These are phyloP conservation scores for Aselliscus stoliczkanus DNA, from an alignment of 2,797 vertebrate genomes.

Conservation along the genomic window DNA sequence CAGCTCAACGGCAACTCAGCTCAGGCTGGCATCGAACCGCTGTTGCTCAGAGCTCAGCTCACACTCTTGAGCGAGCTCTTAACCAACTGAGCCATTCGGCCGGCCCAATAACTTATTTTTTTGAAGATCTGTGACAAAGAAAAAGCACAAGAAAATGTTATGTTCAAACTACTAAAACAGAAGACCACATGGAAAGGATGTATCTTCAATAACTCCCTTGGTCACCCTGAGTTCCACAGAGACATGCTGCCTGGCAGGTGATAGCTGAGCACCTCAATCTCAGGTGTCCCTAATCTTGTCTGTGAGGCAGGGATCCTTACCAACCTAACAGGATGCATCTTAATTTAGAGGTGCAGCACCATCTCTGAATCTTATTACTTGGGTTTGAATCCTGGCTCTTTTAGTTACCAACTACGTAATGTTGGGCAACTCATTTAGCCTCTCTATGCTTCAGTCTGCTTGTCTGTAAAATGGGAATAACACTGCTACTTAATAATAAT, in stretches of 20 bases:
- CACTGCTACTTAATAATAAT: not conserved
- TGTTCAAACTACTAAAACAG: not conserved
- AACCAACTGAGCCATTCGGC: too few species aligned
- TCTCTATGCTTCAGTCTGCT: not conserved
- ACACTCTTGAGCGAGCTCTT: too few species aligned
- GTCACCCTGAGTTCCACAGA: not conserved
- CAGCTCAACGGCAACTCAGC: too few species aligned
- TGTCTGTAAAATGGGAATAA: not conserved
- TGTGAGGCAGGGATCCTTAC: not conserved
- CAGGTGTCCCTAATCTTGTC: not conserved
- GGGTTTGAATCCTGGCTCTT: not conserved
- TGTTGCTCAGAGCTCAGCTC: too few species aligned
- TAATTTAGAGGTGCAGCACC: not conserved
- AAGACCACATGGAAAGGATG: not conserved
- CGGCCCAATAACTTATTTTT: not conserved
- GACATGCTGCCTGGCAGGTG: not conserved
- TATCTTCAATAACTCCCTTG: not conserved
- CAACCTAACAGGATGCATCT: not conserved
- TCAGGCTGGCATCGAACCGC: too few species aligned
- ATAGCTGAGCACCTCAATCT: not conserved
- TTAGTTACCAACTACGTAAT: not conserved
- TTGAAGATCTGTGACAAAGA: not conserved
- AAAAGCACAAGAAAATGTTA: not conserved
- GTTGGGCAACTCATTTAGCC: not conserved
- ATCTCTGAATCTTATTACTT: not conserved